Evolutionary conservation across 2,113 vertebrate species (phyloP).

Genomic region (Cranoglanis bouderius): DNA sequence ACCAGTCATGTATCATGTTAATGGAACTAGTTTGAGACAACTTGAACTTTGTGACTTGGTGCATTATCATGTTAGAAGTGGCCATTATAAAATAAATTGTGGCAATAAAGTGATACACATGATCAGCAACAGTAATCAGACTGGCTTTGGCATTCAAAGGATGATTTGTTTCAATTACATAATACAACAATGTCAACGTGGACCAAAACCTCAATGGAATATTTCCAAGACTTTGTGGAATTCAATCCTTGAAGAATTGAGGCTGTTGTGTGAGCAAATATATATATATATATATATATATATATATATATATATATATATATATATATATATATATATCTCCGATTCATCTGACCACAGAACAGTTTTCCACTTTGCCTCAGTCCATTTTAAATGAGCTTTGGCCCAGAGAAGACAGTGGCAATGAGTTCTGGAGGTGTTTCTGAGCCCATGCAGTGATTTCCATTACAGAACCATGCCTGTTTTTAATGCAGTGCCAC

Average conservation of each 20-base stretch:
- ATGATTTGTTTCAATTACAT: neutral
- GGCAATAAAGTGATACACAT: neutral
- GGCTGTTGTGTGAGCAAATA: neutral
- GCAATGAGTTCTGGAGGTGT: too few species aligned
- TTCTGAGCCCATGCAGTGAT: too few species aligned
- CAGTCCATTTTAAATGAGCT: too few species aligned
- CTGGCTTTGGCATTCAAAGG: neutral
- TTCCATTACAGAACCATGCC: too few species aligned
- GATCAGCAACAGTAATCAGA: neutral
- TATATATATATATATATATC: too few species aligned
- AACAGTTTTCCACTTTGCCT: too few species aligned
- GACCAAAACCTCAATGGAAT: too few species aligned
- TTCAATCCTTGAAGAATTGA: neutral
- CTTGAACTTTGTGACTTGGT: neutral
- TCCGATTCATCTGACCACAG: too few species aligned
- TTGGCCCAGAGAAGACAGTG: too few species aligned
- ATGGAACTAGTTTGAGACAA: neutral
- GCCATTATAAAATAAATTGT: neutral
- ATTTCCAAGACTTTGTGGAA: neutral
- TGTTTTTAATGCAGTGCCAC: too few species aligned
- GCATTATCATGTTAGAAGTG: neutral
- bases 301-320: too few species aligned
- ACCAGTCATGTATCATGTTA: neutral
- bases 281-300: too few species aligned
- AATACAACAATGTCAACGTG: neutral